These are phyloP conservation scores for Temnothorax curvispinosus DNA, from an alignment of 1,140 invertebrate genomes.

Conservation along the genomic window DNA sequence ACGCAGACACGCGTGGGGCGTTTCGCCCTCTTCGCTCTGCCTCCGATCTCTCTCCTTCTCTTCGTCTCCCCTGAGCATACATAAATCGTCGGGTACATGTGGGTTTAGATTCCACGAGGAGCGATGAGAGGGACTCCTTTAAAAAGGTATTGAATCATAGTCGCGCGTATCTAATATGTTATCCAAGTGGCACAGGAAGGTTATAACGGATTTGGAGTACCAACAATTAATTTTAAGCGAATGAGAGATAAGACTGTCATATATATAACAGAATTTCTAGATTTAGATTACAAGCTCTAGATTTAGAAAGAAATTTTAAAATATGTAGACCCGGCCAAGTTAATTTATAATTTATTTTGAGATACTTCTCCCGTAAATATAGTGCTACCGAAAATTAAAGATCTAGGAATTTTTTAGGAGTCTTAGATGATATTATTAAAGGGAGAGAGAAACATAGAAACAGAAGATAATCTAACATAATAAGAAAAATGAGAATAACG, in stretches of 20 bases:
- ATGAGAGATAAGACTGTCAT: neutral
- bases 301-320: neutral
- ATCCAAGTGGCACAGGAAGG: neutral
- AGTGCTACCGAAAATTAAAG: neutral
- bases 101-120: constrained; percentile 62
- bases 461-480: neutral
- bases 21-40: constrained; percentile 68
- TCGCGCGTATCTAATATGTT: neutral
- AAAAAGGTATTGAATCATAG: constrained; percentile 46
- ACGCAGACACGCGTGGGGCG: constrained; percentile 80
- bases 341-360: neutral
- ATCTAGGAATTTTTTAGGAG: neutral
- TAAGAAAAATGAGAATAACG: neutral
- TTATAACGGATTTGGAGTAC: neutral
- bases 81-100: constrained; percentile 78
- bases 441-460: neutral
- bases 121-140: constrained; percentile 38
- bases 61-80: constrained; percentile 67
- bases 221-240: neutral
- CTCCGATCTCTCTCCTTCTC: constrained; percentile 18
- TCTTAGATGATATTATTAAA: neutral
- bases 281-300: neutral
- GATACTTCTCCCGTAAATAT: neutral
- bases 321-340: neutral
- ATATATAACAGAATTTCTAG: neutral